Conservation (phyloP, 2,113 vertebrate species). For the Anseranas semipalmata region DNA sequence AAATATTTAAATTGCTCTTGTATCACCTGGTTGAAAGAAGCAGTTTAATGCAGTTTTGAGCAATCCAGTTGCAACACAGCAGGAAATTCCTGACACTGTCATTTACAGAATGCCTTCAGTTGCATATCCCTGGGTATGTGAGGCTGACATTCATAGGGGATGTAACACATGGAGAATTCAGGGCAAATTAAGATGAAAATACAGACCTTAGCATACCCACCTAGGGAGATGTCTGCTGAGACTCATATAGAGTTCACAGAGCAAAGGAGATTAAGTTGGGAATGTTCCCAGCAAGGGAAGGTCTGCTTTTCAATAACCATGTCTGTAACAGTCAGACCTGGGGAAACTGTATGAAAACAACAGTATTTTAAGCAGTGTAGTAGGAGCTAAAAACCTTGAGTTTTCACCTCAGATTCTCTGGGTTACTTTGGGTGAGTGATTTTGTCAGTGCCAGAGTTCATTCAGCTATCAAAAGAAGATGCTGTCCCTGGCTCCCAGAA, state of each 20-base stretch:
- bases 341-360: not conserved
- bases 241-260: not conserved
- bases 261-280: not conserved
- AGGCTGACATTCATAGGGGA: not conserved
- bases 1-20: not conserved
- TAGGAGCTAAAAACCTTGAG: not conserved
- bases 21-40: not conserved
- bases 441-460: not conserved
- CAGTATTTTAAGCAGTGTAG: not conserved
- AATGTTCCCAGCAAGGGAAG: not conserved
- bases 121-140: not conserved
- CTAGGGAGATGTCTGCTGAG: not conserved
- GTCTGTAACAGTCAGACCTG: not conserved
- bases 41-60: not conserved
- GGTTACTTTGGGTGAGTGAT: not conserved
- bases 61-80: not conserved
- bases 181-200: not conserved
- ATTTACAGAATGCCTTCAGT: not conserved
- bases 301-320: not conserved
- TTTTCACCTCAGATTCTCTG: not conserved
- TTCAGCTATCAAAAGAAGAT: not conserved
- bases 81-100: not conserved
- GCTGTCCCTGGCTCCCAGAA: not conserved
- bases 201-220: not conserved
- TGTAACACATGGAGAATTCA: not conserved